Evolutionary conservation across 2,113 vertebrate species (phyloP).

Genomic region (Boulengeromyrus knoepffleri): DNA sequence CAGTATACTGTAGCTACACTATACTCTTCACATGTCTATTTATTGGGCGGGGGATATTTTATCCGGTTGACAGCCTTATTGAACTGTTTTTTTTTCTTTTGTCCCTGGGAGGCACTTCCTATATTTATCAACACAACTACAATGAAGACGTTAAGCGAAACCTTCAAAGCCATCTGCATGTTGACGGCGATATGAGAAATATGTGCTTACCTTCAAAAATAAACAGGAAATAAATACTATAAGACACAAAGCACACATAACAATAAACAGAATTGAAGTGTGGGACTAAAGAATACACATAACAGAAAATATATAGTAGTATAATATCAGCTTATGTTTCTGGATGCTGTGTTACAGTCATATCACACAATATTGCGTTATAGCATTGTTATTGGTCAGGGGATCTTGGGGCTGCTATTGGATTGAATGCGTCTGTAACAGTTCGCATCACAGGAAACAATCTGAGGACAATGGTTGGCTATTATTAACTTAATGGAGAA

Average conservation of each 20-base stretch:
- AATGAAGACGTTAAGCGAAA: neutral
- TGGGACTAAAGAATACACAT: neutral
- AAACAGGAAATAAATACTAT: neutral
- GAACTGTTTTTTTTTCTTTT: neutral
- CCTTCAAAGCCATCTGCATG: neutral
- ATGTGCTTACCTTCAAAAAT: neutral
- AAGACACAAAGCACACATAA: neutral
- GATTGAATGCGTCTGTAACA: neutral
- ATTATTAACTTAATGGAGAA: neutral
- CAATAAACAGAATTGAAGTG: neutral
- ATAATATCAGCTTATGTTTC: neutral
- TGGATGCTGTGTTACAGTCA: neutral
- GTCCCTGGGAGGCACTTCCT: neutral
- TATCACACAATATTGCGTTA: neutral
- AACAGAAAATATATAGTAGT: neutral
- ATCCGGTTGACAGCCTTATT: neutral
- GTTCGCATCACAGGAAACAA: neutral
- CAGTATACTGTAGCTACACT: neutral
- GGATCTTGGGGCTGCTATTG: neutral
- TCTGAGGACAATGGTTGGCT: neutral
- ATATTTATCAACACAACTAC: neutral
- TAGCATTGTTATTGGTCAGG: neutral
- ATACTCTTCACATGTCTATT: neutral
- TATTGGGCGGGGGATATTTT: neutral
- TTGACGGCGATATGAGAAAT: neutral